A percentile compares a stretch with the other conserved stretches of the same genome.
Conservation (phyloP, 2,113 vertebrate genomes). For the Oryzias javanicus region DNA sequence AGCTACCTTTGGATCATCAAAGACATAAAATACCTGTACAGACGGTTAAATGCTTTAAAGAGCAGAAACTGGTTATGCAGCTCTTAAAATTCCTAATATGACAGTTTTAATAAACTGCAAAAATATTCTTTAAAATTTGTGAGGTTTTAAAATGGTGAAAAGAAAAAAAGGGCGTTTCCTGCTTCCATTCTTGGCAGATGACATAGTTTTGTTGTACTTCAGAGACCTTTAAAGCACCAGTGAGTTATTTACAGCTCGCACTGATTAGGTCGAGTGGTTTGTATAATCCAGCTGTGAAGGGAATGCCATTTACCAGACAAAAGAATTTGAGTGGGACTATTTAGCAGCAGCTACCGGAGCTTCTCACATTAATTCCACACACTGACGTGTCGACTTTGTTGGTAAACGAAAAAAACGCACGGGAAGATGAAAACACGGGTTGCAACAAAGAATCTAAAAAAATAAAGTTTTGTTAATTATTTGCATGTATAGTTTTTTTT, state of each 20-base stretch:
- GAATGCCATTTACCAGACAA: constrained; percentile 33
- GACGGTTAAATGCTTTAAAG: constrained; percentile 20
- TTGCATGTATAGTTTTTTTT: constrained; percentile 70
- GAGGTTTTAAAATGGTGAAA: constrained; percentile 58
- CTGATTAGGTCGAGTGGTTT: constrained; percentile 46
- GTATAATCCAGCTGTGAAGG: constrained; percentile 53
- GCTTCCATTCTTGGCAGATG: constrained; percentile 46
- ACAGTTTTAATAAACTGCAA: constrained; percentile 39
- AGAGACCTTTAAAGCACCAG: constrained; percentile 56
- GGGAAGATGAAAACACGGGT: constrained; percentile 47
- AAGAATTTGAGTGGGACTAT: constrained; percentile 50
- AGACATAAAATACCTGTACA: background rate
- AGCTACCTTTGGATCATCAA: background rate
- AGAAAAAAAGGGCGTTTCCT: constrained; percentile 20
- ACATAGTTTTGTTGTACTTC: constrained; percentile 29
- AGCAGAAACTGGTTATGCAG: constrained; percentile 43
- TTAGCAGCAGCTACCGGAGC: constrained; percentile 55
- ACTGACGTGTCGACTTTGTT: constrained; percentile 42
- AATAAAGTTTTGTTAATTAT: constrained; percentile 83
- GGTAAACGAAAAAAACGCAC: constrained; percentile 26
- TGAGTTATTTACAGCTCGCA: constrained; percentile 73
- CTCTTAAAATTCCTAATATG: constrained; percentile 34
- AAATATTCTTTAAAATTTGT: constrained; percentile 59
- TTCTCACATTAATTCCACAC: constrained; percentile 60
- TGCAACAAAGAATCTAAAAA: constrained; percentile 77